Evolutionary conservation across 2,113 vertebrate species (phyloP).

Genomic region (Dicaeum eximium): DNA sequence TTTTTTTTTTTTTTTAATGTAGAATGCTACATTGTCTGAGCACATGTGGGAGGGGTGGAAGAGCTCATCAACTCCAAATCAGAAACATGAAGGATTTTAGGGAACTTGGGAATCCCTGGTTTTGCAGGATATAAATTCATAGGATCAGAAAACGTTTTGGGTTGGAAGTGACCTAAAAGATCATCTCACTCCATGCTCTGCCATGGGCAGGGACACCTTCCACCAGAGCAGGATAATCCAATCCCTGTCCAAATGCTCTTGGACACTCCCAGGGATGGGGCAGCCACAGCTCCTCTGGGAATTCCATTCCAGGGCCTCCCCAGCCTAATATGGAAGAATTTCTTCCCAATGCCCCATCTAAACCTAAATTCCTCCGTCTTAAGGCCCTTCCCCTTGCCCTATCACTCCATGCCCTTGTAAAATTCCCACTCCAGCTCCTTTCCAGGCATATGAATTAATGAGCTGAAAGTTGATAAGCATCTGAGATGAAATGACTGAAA

Average conservation of each 20-base stretch:
- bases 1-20: not conserved
- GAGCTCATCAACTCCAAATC: fast-evolving
- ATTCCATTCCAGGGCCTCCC: not conserved
- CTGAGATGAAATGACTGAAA: not conserved
- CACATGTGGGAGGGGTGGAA: not conserved
- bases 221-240: fast-evolving
- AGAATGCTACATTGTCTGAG: not conserved
- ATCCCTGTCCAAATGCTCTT: not conserved
- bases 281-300: not conserved
- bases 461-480: not conserved
- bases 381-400: not conserved
- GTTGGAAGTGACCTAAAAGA: not conserved
- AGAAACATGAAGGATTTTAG: not conserved
- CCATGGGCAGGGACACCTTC: not conserved
- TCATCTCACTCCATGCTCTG: not conserved
- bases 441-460: not conserved
- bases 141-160: not conserved
- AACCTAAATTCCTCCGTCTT: not conserved
- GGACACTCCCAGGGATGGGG: not conserved
- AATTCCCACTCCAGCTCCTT: not conserved
- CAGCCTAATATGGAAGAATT: not conserved
- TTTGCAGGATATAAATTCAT: not conserved
- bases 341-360: not conserved
- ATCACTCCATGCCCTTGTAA: not conserved
- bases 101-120: not conserved